Evolutionary conservation across 2,888 invertebrate genomes (phyloP).

Genomic region (Hymenopus coronatus): DNA sequence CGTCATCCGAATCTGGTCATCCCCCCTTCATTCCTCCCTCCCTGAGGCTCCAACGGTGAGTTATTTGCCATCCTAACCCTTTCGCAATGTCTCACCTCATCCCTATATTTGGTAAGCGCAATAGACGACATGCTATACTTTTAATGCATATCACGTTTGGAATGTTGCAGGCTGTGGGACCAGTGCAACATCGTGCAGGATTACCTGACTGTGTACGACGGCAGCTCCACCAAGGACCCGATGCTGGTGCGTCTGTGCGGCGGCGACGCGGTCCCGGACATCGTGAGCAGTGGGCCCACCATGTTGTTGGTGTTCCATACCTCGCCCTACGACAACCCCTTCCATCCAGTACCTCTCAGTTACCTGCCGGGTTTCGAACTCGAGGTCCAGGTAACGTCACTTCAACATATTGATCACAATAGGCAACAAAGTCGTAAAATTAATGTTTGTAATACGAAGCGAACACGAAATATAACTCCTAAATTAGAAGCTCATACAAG

Average conservation of each 20-base stretch:
- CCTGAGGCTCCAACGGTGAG: no score
- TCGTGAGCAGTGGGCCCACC: slow-evolving; percentile 72
- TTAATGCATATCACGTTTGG: slow-evolving; percentile 42
- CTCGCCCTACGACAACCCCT: slow-evolving; percentile 77
- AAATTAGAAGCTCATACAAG: no score
- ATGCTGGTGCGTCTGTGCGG: slow-evolving; percentile 76
- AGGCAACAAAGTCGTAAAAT: no score
- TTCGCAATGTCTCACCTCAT: no score
- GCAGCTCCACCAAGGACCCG: slow-evolving; percentile 63
- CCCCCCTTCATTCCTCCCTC: no score
- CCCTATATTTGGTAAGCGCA: no score
- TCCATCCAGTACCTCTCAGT: slow-evolving; percentile 73
- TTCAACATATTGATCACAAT: no score
- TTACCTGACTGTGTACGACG: slow-evolving; percentile 79
- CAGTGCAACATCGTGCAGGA: slow-evolving; percentile 80
- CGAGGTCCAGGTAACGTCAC: slow-evolving; percentile 65
- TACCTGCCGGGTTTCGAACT: slow-evolving; percentile 76
- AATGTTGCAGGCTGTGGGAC: slow-evolving; percentile 71
- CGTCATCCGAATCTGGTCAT: no score
- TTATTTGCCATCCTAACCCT: no score
- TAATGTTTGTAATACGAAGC: no score
- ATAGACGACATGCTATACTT: slow-evolving; percentile 40
- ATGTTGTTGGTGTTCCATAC: slow-evolving; percentile 79
- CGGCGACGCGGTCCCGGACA: slow-evolving; percentile 76
- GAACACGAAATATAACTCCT: no score